Evolutionary conservation across 1,140 invertebrate species (phyloP).

Genomic region (Theocolax elegans): DNA sequence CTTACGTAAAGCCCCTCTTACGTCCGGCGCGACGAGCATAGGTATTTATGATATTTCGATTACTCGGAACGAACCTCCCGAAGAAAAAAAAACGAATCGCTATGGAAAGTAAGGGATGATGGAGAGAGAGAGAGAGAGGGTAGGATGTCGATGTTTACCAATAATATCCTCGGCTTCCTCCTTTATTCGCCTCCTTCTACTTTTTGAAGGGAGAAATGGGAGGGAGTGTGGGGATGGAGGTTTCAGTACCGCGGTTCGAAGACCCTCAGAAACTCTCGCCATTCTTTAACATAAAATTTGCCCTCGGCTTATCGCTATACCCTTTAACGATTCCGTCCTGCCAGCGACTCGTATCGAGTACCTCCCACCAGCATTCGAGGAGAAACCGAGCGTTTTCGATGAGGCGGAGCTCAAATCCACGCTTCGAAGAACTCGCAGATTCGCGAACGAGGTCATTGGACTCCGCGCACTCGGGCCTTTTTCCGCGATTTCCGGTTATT

Average conservation of each 20-base stretch:
- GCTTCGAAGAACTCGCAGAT: not conserved
- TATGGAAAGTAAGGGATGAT: too few species aligned
- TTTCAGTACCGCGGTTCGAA: constrained; percentile 22
- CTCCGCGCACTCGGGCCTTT: not conserved
- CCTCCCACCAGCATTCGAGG: not conserved
- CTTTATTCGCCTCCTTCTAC: constrained; percentile 24
- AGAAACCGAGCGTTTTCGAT: not conserved
- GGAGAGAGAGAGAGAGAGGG: too few species aligned
- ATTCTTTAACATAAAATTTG: constrained; percentile 54
- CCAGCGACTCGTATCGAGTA: not conserved
- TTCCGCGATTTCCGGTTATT: not conserved
- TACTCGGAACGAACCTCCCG: constrained; percentile 58
- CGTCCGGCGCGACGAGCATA: constrained; percentile 38
- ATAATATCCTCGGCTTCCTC: constrained; percentile 52
- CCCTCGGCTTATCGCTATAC: constrained; percentile 43
- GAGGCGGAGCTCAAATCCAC: not conserved
- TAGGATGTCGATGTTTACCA: constrained; percentile 60
- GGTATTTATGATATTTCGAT: constrained; percentile 65
- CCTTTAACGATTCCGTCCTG: constrained; percentile 43
- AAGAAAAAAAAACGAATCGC: constrained; percentile 47
- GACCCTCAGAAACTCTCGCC: constrained; percentile 44
- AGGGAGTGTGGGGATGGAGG: too few species aligned
- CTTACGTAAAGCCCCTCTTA: constrained; percentile 55
- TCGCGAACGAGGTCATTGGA: too few species aligned
- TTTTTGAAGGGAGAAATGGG: too few species aligned